Base-by-base conservation (phyloP, 2,113 vertebrate species). In the Colinus virginianus region DNA sequence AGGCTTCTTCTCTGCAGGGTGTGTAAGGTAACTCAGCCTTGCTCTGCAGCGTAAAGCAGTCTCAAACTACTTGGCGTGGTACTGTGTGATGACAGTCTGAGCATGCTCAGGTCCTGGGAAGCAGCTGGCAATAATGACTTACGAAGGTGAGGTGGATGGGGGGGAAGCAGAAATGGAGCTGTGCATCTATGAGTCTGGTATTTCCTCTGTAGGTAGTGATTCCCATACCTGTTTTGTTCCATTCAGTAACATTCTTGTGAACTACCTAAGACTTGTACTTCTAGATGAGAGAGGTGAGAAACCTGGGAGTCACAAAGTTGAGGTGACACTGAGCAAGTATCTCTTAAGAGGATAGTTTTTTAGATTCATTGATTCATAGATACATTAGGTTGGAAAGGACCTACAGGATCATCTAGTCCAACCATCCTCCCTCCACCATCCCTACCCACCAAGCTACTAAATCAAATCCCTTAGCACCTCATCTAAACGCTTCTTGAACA, bases 161-260 rank as follows among this genome's bases (percentile, higher is more conserved):
- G 55, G 42, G 17, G 76, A 80, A 42, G 58, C 67, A 67, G 14
- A 70, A 38, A 20, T 19, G 18, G n/a, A 9, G 14, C 36, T 82
- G 7, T 51, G 68, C 34, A 8, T 23, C 13, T 2, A 0, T 7
- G 25, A 23, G 7, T 17, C 28, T 4, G 49, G 17, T 56, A 77
- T 53, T 88, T 66, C 32, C 30, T 15, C 25, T n/a, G 9, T 7
- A 21, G 0, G 3, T 61, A 48, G 42, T 56, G 77, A 42, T 25
- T 49, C 4, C 0, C 56, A 84, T 38, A 67, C 12, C 14, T 2
- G 0, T 34, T 85, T 51, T 69, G 68, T 42, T 58, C 55, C 74
- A 46, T 55, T 78, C 23, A 17, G 8, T 34, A 46, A 4, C 0
- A 0, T 55, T 74, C 46, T 75, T 0, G 0, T 71, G 28, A 28